Percentiles rank a stretch among this genome's conserved stretches.
Conservation (phyloP, 2,797 vertebrate genomes). For the Sternotherus odoratus region DNA sequence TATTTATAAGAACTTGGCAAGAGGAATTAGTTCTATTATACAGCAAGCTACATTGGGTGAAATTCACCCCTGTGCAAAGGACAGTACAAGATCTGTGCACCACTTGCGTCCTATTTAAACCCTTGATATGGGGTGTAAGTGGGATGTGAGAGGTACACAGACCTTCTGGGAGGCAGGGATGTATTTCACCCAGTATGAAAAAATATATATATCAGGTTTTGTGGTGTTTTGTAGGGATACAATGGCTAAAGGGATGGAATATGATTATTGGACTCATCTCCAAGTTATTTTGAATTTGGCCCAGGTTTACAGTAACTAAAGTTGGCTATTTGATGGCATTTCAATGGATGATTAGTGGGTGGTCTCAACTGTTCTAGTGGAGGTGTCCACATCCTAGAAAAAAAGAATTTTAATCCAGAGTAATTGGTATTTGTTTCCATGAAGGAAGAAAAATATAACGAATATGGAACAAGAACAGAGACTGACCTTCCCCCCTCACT, state of each 20-base stretch:
- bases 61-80: neutral
- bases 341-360: neutral
- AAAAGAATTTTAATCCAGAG: neutral
- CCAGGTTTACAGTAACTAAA: neutral
- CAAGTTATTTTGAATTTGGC: neutral
- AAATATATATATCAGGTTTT: neutral
- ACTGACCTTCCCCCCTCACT: neutral
- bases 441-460: neutral
- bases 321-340: neutral
- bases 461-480: neutral
- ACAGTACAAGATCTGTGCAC: neutral
- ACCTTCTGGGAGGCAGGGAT: neutral
- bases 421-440: neutral
- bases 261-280: neutral
- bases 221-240: neutral
- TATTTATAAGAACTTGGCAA: neutral
- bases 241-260: accelerated
- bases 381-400: neutral
- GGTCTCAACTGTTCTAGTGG: neutral
- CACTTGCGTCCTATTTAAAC: neutral
- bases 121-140: neutral
- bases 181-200: neutral
- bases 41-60: neutral
- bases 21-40: neutral
- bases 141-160: neutral